Evolutionary conservation across 2,888 invertebrate species (phyloP), one percentile per base, ranked within the genome.

Genomic region (Pammene fasciana): DNA sequence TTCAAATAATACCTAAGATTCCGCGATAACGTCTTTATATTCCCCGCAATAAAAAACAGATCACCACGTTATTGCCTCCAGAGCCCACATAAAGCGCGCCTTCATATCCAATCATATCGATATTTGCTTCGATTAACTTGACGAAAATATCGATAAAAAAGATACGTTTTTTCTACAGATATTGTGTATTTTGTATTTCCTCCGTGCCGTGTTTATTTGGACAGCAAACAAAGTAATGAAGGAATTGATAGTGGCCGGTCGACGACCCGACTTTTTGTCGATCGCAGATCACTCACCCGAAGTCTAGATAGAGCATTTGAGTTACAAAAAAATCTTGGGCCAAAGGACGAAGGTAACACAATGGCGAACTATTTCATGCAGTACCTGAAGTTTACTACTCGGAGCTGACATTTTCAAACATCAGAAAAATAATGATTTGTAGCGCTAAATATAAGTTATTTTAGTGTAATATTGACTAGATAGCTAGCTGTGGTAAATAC

Each of bases 61-160:
- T 62, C 70, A 45, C 71, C 60, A 72, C 71, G 73, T 70, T 82
- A 79, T 81, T 82, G 79, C 80, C 80, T 76, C 72, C 78, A 82
- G 71, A 76, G 64, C 77, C 76, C 72, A 75, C 78, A 84, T 81
- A 83, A 83, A 82, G 78, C 82, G 79, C 72, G 81, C 80, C 76
- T 83, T 83, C 82, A 84, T 86, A 86, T 85, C 85, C 80, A 82
- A 81, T 82, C 79, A 73, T 81, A 83, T 81, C 80, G 73, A 75
- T 88, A 85, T 88, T 87, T 87, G 86, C 86, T 79, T 87, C 90
- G 89, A 90, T 90, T 89, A 90, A 85, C 77, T 82, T 79, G 74
- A 83, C 83, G 82, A 86, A 87, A 86, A 88, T 85, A 89, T 82
- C 79, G 85, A 88, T 86, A 88, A 88, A 84, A 48, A 86, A 82